A percentile compares a stretch with the other conserved stretches of the same genome.
Conservation (phyloP, 1,140 invertebrate species). For the Brachionus manjavacas region DNA sequence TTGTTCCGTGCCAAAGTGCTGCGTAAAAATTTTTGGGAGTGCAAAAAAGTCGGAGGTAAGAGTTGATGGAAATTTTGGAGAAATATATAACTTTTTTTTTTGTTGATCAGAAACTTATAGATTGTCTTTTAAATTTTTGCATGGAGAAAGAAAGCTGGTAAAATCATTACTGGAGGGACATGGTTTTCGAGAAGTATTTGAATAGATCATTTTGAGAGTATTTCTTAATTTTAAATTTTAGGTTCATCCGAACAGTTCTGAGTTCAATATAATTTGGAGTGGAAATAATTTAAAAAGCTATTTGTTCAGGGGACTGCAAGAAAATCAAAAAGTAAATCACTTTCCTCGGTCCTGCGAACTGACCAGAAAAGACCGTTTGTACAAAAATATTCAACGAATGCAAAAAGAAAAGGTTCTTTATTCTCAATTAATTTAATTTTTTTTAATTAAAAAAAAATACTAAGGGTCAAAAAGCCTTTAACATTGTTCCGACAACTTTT, state of each 20-base stretch:
- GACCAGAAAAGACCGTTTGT: slow-evolving; percentile 59
- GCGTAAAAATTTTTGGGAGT: slow-evolving; percentile 48
- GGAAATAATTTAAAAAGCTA: slow-evolving; percentile 84
- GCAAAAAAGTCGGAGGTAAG: slow-evolving; percentile 53
- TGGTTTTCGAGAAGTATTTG: slow-evolving; percentile 55
- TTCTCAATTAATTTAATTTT: neutral
- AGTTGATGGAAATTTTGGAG: slow-evolving; percentile 6
- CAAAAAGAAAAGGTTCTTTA: slow-evolving; percentile 65
- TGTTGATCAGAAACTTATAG: slow-evolving; percentile 52
- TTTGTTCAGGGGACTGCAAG: slow-evolving; percentile 69
- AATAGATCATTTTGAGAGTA: neutral
- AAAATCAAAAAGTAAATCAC: slow-evolving; percentile 85
- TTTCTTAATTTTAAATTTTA: slow-evolving; percentile 43
- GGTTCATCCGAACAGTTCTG: slow-evolving; percentile 61
- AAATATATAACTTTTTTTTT: slow-evolving; percentile 41
- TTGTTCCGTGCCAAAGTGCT: slow-evolving; percentile 51
- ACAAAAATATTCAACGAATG: slow-evolving; percentile 65
- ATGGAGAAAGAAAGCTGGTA: slow-evolving; percentile 54
- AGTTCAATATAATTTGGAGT: slow-evolving; percentile 84
- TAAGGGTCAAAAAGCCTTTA: slow-evolving; percentile 76
- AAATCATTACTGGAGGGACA: slow-evolving; percentile 52
- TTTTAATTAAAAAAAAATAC: slow-evolving; percentile 49
- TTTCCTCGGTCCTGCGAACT: slow-evolving; percentile 78
- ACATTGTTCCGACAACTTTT: slow-evolving; percentile 86
- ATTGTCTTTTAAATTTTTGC: slow-evolving; percentile 55